phyloP scores from a whole-genome alignment of 2,888 invertebrate genomes.

The Unio delphinus region DNA sequence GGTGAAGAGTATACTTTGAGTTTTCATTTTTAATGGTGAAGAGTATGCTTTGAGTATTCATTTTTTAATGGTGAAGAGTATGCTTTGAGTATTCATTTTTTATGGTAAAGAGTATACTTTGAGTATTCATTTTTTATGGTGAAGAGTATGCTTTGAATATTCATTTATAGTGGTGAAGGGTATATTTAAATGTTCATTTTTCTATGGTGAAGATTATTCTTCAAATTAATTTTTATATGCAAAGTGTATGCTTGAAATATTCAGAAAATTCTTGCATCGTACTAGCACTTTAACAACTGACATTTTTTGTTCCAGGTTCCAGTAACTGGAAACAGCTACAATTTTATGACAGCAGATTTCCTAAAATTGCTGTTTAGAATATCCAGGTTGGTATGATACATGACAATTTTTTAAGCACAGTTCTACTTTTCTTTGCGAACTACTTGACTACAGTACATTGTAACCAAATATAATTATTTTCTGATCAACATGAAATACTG shows the following conservation, averaged over 20 bases:
- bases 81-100: too few species aligned
- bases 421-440: too few species aligned
- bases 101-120: not conserved
- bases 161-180: not conserved
- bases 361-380: conserved; percentile 63
- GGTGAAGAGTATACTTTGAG: too few species aligned
- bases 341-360: conserved; percentile 63
- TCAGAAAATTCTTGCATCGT: not conserved
- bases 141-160: not conserved
- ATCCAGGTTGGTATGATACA: conserved; percentile 50
- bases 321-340: conserved; percentile 38
- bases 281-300: not conserved
- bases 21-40: too few species aligned
- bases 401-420: not conserved
- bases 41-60: too few species aligned
- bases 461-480: not conserved
- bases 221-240: not conserved
- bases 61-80: too few species aligned
- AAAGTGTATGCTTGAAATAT: not conserved
- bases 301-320: conserved; percentile 17
- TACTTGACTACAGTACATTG: not conserved
- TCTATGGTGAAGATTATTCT: too few species aligned
- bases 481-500: not conserved
- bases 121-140: not conserved
- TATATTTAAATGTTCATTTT: not conserved